phyloP scores from a whole-genome alignment of 1,140 invertebrate species.

The Lithobius niger region DNA sequence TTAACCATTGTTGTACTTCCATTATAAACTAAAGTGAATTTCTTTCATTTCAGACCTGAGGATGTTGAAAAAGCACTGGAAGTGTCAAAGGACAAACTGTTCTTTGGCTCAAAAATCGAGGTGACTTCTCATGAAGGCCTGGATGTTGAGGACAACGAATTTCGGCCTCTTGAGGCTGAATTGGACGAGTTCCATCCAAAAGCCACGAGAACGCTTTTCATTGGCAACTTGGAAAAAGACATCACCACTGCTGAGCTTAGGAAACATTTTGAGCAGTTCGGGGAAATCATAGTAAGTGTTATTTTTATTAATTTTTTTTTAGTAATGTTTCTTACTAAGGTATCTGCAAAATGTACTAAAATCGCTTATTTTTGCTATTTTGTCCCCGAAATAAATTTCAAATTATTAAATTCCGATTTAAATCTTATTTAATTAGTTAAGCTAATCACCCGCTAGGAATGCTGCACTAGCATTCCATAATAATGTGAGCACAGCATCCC shows the following conservation, averaged over 20 bases:
- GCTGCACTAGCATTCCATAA: too few relatives aligned
- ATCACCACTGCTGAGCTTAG: slow-evolving; percentile 73
- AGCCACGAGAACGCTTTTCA: slow-evolving; percentile 71
- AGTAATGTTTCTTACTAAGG: too few relatives aligned
- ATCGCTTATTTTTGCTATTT: too few relatives aligned
- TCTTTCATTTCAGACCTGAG: slow-evolving; percentile 51
- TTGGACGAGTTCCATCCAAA: slow-evolving; percentile 92
- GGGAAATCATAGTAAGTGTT: slow-evolving; percentile 75
- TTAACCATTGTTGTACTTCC: too few relatives aligned
- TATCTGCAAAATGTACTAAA: too few relatives aligned
- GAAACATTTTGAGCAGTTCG: slow-evolving; percentile 85
- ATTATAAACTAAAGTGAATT: too few relatives aligned
- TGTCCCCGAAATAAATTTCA: too few relatives aligned
- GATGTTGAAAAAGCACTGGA: slow-evolving; percentile 91
- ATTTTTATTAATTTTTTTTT: slow-evolving; percentile 7
- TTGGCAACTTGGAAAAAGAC: slow-evolving; percentile 89
- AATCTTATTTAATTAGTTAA: too few relatives aligned
- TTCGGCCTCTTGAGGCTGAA: slow-evolving; percentile 82
- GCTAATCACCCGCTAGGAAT: too few relatives aligned
- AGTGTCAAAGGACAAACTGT: slow-evolving; percentile 87
- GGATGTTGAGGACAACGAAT: slow-evolving; percentile 75
- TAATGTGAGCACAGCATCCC: too few relatives aligned
- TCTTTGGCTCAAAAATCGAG: slow-evolving; percentile 91
- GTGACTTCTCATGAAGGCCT: slow-evolving; percentile 74
- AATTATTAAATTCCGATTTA: too few relatives aligned